Evolutionary conservation across 1,140 invertebrate genomes (phyloP).

Genomic region (Glossosoma conforme): DNA sequence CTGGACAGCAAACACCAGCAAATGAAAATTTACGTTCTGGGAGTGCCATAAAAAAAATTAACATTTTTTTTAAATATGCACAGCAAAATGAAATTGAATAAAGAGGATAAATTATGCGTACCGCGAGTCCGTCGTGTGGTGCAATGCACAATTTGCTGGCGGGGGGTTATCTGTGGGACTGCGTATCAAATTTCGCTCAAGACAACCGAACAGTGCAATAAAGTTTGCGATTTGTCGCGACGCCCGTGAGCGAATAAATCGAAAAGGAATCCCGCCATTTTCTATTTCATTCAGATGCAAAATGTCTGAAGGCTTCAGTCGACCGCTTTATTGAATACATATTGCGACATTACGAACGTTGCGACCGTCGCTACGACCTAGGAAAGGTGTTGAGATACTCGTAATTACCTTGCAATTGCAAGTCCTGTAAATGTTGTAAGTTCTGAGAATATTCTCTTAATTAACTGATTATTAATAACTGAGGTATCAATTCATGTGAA

Average conservation of each 20-base stretch:
- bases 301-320: constrained; percentile 3
- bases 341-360: constrained; percentile 19
- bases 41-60: too few relatives aligned
- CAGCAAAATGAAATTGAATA: constrained; percentile 7
- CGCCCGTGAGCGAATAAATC: constrained; percentile 22
- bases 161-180: constrained; percentile 5
- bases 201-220: constrained; percentile 28
- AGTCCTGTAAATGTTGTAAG: too few relatives aligned
- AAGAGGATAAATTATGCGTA: constrained; percentile 22
- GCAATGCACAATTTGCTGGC: neutral
- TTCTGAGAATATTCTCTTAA: too few relatives aligned
- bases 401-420: too few relatives aligned
- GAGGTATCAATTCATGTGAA: too few relatives aligned
- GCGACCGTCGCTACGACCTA: too few relatives aligned
- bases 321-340: constrained; percentile 24
- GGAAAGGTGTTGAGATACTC: too few relatives aligned
- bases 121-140: constrained; percentile 1
- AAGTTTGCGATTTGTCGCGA: constrained; percentile 29
- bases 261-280: constrained; percentile 20
- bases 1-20: too few relatives aligned
- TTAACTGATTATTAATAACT: too few relatives aligned
- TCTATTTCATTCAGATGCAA: constrained; percentile 17
- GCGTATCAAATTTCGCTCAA: constrained; percentile 30
- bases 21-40: too few relatives aligned
- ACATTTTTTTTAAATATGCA: constrained; percentile 4